Evolutionary conservation across 2,888 invertebrate genomes (phyloP), one percentile per base, ranked within the genome.

Genomic region (Diogma glabrata): DNA sequence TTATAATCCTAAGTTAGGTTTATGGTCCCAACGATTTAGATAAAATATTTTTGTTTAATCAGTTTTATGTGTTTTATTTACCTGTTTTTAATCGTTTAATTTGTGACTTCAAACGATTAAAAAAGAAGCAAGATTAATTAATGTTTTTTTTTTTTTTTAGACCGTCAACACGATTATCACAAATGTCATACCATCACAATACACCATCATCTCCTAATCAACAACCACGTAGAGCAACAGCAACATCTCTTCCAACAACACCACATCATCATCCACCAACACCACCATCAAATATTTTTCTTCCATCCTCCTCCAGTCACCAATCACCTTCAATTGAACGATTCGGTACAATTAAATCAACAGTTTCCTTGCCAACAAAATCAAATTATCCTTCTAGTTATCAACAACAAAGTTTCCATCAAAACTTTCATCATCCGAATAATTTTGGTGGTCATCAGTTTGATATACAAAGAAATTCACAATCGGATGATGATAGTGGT

Each of bases 401-500:
- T 19, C 23, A 20, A 3, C 43, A 52, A 43, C 54, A 55, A 46
- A 54, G 54, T 47, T 56, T 56, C 19, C 46, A 46, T 46, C 46
- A 24, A 24, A 46, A 46, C 24, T 24, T 7, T 24, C 24, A 24
- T 46, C 46, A 22, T 16, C 22, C 23, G 23, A 17, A 24, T 26
- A 24, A 24, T 4, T 22, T 22, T 22, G 46, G 26, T 10, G 46
- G 63, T 55, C 66, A 67, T 53, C 70, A 72, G 49, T 63, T 71
- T 55, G 85, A 87, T 64, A 84, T 86, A 52, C 88, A 88, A 64
- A 71, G 89, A 55, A 87, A 89, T 63, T 89, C 91, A 47, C 92
- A 93, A 67, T 92, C 91, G 56, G 97, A 97, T 67, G 95, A 96
- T 67, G 97, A 97, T 72, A 92, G 92, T 51, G 96, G 97, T 9